Base-by-base conservation (phyloP, 2,113 vertebrate species). In the Nesoenas mayeri region DNA sequence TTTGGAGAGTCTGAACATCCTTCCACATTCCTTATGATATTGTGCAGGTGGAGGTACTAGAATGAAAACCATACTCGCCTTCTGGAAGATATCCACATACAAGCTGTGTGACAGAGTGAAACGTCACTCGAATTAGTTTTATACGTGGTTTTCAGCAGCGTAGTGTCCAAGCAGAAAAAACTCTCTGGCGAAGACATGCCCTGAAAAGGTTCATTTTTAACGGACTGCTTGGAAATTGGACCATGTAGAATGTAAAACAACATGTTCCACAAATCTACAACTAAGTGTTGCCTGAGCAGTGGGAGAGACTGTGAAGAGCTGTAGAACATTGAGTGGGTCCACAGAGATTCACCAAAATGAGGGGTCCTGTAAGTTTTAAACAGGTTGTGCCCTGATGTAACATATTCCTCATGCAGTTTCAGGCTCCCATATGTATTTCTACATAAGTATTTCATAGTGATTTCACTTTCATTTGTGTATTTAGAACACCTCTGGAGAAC, bases 281-380 rank as follows among this genome's bases (percentile, higher is more conserved):
- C 31, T 28, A 60, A 36, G 9, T 26, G 19, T 10, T 72, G 72
- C 8, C 25, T 73, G 12, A 70, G 40, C 19, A 79, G 67, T 31
- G 70, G 44, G 18, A 85, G 16, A 24, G 40, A 70, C 21, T 34
- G 54, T 40, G n/a, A 8, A 66, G 60, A 91, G 36, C 65, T 40
- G 8, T 3, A 81, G 72, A 21, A 65, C 26, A 77, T 9, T 0
- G 0, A 70, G 28, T 10, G 34, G 18, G 15, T 57, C 20, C 32
- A 66, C 31, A 58, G 0, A 57, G 28, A 66, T n/a, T 29, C 20
- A 40, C 47, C 51, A 28, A 70, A 71, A 67, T n/a, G 25, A 14
- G 47, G 42, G 71, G 25, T 48, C 50, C 51, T 62, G 2, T 6
- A 34, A 89, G 21, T 47, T 47, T 1, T 62, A 51, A 87, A 71